phyloP scores from a whole-genome alignment of 2,797 vertebrate species.

The Phrynocephalus vlangalii region DNA sequence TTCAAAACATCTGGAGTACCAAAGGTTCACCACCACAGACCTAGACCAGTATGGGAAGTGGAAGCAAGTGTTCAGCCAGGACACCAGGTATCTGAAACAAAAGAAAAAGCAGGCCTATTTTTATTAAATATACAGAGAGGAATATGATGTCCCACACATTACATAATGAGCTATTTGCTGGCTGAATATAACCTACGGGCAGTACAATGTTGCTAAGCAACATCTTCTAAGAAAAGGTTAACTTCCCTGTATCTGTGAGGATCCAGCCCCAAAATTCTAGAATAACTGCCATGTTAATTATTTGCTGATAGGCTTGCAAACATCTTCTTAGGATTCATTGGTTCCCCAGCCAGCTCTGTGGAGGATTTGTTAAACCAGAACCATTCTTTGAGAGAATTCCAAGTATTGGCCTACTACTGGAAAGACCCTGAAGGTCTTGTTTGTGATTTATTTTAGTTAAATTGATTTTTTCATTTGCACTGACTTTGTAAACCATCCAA shows the following conservation, averaged over 20 bases:
- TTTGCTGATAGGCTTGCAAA: neutral
- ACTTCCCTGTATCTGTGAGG: constrained; percentile 1
- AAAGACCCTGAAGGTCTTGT: neutral
- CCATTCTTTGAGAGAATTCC: neutral
- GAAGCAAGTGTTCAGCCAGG: constrained; percentile 30
- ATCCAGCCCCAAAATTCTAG: neutral
- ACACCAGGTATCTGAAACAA: constrained; percentile 16
- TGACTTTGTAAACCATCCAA: no score
- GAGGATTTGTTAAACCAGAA: neutral
- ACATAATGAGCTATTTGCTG: neutral
- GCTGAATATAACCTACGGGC: neutral
- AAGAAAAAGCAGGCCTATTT: neutral
- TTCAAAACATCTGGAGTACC: no score
- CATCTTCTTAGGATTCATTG: neutral
- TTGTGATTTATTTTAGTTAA: no score
- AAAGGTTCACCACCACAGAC: no score
- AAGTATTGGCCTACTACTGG: neutral
- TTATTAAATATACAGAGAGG: constrained; percentile 15
- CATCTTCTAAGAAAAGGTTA: constrained; percentile 8
- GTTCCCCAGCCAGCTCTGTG: neutral
- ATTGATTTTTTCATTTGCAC: no score
- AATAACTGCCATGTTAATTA: constrained; percentile 20
- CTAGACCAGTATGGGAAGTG: constrained; percentile 18
- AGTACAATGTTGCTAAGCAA: constrained; percentile 32
- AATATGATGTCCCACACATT: constrained; percentile 11